Percentiles rank a stretch among this genome's conserved stretches.
These are phyloP conservation scores for Chaetops frenatus DNA, from an alignment of 2,113 vertebrate genomes.

Conservation along the genomic window DNA sequence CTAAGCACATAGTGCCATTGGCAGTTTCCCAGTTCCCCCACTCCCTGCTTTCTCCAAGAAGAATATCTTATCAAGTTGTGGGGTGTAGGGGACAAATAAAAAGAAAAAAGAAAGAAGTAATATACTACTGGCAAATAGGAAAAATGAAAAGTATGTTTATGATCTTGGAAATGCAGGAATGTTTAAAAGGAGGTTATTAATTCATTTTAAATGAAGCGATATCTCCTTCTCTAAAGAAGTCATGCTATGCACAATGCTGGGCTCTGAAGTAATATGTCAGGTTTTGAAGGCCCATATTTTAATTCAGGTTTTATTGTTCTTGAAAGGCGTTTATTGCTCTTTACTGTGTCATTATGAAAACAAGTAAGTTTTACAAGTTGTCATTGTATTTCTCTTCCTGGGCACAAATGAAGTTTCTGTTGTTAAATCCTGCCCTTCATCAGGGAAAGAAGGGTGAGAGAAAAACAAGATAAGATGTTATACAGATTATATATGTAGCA, in stretches of 20 bases:
- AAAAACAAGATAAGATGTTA: background rate
- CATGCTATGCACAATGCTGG: background rate
- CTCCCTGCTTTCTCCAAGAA: background rate
- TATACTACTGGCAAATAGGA: background rate
- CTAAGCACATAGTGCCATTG: conserved; percentile 37
- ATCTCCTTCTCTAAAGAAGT: background rate
- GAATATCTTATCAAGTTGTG: conserved; percentile 11
- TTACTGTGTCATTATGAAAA: conserved; percentile 18
- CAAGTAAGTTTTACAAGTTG: conserved; percentile 15
- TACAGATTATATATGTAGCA: background rate
- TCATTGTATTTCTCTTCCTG: background rate
- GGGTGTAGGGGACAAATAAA: background rate
- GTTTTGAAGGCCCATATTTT: conserved; percentile 10
- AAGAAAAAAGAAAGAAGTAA: background rate
- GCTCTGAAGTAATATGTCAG: background rate
- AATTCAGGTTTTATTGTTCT: conserved; percentile 35
- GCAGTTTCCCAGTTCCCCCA: conserved; percentile 32
- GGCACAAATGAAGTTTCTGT: background rate
- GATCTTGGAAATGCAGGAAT: background rate
- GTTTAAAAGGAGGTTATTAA: conserved; percentile 13
- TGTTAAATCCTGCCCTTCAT: background rate
- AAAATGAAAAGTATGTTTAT: conserved; percentile 22
- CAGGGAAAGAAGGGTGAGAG: background rate
- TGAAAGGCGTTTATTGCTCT: conserved; percentile 2
- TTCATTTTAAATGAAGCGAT: conserved; percentile 7